A percentile compares a stretch with the other conserved stretches of the same genome.
Conservation (phyloP, 2,113 vertebrate genomes). For the Microcebus jonahi region DNA sequence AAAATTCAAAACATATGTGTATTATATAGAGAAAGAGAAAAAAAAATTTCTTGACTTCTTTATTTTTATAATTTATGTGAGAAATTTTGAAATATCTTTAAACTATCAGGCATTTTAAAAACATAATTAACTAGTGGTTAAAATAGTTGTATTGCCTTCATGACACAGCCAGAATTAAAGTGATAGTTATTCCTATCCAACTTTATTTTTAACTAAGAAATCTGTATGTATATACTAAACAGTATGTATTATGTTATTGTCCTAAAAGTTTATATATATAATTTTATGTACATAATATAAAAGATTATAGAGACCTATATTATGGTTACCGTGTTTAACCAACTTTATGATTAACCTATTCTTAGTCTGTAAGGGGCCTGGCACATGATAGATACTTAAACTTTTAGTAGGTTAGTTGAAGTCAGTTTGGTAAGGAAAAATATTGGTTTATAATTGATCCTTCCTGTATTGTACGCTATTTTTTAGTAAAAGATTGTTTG, state of each 20-base stretch:
- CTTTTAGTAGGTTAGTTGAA: conserved; percentile 1
- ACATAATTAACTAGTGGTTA: neutral
- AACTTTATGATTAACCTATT: neutral
- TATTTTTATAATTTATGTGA: conserved; percentile 55
- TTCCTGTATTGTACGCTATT: neutral
- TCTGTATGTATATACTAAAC: neutral
- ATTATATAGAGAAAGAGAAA: neutral
- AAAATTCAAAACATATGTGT: conserved; percentile 36
- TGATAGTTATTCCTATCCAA: neutral
- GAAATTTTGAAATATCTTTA: conserved; percentile 17
- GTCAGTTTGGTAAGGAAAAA: conserved; percentile 18
- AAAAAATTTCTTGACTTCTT: conserved; percentile 23
- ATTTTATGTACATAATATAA: neutral
- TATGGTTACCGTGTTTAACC: neutral
- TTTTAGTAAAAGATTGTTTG: conserved; percentile 17
- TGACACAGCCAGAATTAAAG: conserved; percentile 19
- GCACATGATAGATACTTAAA: neutral
- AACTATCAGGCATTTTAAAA: conserved; percentile 34
- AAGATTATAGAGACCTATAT: neutral
- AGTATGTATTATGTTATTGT: conserved; percentile 18
- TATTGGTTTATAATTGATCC: neutral
- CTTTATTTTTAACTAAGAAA: conserved; percentile 33
- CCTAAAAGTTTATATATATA: neutral
- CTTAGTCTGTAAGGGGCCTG: neutral
- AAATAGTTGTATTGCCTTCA: conserved; percentile 12